Conservation (phyloP, 2,888 invertebrate genomes). For the Panzeria rudis region DNA sequence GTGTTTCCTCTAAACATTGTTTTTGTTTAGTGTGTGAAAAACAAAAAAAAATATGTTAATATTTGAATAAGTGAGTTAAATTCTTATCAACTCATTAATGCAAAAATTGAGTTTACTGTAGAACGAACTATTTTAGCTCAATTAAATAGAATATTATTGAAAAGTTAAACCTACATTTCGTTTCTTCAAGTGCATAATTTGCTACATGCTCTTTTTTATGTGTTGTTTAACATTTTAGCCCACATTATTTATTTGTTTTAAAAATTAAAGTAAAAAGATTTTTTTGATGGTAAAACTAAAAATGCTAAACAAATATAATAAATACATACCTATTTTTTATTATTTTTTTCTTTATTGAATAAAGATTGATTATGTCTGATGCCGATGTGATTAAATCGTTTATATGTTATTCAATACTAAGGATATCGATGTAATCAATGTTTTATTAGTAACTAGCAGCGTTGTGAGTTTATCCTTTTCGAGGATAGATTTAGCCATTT, state of each 20-base stretch:
- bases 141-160: neutral
- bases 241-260: conserved; percentile 57
- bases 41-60: neutral
- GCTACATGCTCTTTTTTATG: neutral
- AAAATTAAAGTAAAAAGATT: conserved; percentile 28
- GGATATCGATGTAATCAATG: conserved; percentile 1
- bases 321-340: neutral
- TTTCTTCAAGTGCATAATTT: conserved; percentile 29
- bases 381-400: conserved; percentile 6
- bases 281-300: conserved; percentile 28
- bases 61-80: conserved; percentile 33
- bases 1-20: conserved; percentile 1
- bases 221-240: conserved; percentile 35
- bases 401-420: neutral
- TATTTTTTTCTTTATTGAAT: no score
- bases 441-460: neutral
- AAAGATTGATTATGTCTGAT: conserved; percentile 30
- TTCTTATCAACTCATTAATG: conserved; percentile 15
- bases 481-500: no score
- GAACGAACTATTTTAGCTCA: neutral
- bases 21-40: neutral
- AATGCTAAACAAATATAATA: no score
- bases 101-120: neutral
- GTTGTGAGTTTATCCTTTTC: no score
- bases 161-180: neutral